Base-by-base conservation (phyloP, 2,113 vertebrate species). In the Catharus bicknelli region DNA sequence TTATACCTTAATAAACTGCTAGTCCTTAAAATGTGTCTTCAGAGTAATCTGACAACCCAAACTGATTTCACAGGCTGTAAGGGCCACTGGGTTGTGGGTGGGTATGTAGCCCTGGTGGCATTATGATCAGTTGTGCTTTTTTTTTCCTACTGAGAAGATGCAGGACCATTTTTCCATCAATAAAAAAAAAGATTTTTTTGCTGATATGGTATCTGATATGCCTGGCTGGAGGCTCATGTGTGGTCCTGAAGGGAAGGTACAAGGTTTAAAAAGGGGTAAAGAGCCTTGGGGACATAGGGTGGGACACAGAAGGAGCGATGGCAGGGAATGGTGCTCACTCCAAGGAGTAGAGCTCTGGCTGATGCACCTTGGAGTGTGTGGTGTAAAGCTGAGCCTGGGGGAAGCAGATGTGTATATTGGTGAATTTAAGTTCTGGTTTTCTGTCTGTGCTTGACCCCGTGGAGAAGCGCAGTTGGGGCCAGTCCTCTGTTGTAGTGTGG, bases 371-470 rank as follows among this genome's bases (percentile, higher is more conserved):
- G 15, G 30, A 14, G 10, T 12, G 9, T 7, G 12, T 4, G 12
- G 8, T 32, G 9, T 53, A 29, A 55, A 88, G 21, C 27, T 38
- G 58, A 47, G 27, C 59, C 7, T 30, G 58, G 23, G 38, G 57
- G 38, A 86, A 45, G 67, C 16, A 11, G 25, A 26, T 1, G 2
- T 15, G 9, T 2, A 19, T 13, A 14, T 18, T 7, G 5, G 59
- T 3, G 20, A 29, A 16, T 74, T 42, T 64, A 23, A 43, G 19
- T 76, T 72, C 75, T 72, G 27, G 3, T 61, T 68, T 50, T 45
- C 19, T 67, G 7, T 73, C 4, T 4, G 34, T 0, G 1, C 42
- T 11, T 58, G 25, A 7, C 9, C 3, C 21, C 15, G 3, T 0
- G 4, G 34, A 36, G 27, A 48, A 86, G 36, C 2, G 1, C 10